Conservation (phyloP, 2,113 vertebrate species). For the Chloropsis cyanopogon region DNA sequence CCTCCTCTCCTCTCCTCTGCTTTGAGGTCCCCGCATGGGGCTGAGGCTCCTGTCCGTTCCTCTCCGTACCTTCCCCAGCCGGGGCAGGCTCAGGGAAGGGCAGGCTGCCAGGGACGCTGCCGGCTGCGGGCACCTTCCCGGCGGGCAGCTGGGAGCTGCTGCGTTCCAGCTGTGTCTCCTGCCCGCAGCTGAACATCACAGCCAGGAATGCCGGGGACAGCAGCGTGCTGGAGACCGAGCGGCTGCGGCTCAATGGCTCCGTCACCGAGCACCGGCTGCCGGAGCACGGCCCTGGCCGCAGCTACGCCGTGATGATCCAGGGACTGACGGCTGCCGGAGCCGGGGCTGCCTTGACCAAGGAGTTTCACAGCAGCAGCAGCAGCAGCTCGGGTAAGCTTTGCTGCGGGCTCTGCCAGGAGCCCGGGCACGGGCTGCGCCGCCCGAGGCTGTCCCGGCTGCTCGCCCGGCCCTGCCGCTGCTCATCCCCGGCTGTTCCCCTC, state of each 20-base stretch:
- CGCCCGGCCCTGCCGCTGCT: not conserved
- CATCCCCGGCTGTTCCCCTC: not conserved
- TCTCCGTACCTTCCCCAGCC: rapidly evolving
- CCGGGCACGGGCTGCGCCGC: not conserved
- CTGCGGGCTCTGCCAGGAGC: not conserved
- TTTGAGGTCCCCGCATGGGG: rapidly evolving
- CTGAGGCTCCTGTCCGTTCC: not conserved
- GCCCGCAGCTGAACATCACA: not conserved
- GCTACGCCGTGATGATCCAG: not conserved
- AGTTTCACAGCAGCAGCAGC: not conserved
- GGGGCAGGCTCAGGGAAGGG: not conserved
- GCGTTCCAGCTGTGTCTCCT: not conserved
- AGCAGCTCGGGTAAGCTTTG: not conserved
- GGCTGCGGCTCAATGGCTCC: not conserved
- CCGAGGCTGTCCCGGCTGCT: not conserved
- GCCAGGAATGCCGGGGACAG: not conserved
- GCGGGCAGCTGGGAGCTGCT: not conserved
- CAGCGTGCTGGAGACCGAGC: not conserved
- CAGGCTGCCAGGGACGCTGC: not conserved
- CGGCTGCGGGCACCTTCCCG: not conserved
- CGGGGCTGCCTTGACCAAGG: not conserved
- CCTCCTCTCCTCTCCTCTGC: not conserved
- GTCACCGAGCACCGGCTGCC: not conserved
- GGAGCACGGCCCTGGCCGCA: not conserved
- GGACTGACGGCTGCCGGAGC: not conserved